Evolutionary conservation across 2,888 invertebrate genomes (phyloP).

Genomic region (Encarsia formosa): DNA sequence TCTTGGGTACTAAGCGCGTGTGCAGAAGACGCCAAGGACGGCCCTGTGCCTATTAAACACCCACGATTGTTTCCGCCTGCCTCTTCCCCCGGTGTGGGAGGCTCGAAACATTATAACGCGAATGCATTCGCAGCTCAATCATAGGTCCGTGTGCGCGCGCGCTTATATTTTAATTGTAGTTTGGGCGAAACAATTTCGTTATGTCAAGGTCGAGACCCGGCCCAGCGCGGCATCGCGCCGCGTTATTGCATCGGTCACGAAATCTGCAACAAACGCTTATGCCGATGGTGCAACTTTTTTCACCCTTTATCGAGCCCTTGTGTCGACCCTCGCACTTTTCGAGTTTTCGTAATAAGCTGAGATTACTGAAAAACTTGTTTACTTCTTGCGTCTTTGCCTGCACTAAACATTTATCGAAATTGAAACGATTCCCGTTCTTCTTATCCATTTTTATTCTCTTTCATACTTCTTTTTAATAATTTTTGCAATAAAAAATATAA

Average conservation of each 20-base stretch:
- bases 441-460: no score
- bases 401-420: no score
- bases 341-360: no score
- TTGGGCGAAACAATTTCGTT: slow-evolving; percentile 51
- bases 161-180: slow-evolving; percentile 51
- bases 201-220: slow-evolving; percentile 49
- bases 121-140: no score
- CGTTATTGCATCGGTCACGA: slow-evolving; percentile 50
- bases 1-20: neutral
- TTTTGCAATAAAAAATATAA: no score
- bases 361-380: no score
- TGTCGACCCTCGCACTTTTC: no score
- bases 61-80: slow-evolving; percentile 25
- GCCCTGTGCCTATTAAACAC: slow-evolving; percentile 22
- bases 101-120: slow-evolving; percentile 12
- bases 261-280: slow-evolving; percentile 48
- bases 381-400: no score
- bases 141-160: neutral
- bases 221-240: slow-evolving; percentile 33
- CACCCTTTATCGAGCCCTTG: neutral
- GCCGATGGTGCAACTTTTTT: no score
- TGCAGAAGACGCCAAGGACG: slow-evolving; percentile 8
- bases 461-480: no score
- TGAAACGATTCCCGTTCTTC: no score
- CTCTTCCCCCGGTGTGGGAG: neutral